Evolutionary conservation across 2,888 invertebrate species (phyloP).

Genomic region (Xestia xanthographa): DNA sequence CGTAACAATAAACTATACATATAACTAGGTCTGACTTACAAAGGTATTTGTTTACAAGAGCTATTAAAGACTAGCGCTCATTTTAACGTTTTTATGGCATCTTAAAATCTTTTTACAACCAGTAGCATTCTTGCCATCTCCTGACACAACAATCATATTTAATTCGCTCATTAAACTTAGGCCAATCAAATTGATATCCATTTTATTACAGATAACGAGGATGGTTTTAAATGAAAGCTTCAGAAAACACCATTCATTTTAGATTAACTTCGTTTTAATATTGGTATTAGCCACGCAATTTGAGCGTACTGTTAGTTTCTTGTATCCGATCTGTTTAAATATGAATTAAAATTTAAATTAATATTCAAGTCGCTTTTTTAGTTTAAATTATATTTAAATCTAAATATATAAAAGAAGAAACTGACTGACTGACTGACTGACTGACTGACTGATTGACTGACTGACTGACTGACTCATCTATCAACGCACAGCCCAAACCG

Average conservation of each 20-base stretch:
- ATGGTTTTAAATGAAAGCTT: slow-evolving; percentile 27
- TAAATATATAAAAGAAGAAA: too few relatives aligned
- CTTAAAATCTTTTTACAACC: slow-evolving; percentile 57
- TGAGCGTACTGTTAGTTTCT: slow-evolving; percentile 28
- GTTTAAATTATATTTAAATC: slow-evolving; percentile 10
- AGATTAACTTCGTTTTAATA: slow-evolving; percentile 46
- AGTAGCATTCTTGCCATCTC: slow-evolving; percentile 48
- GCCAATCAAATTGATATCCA: slow-evolving; percentile 37
- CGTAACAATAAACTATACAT: neutral
- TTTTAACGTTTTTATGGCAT: slow-evolving; percentile 53
- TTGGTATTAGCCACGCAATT: slow-evolving; percentile 40
- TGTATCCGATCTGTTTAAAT: slow-evolving; percentile 39
- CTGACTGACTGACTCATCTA: too few relatives aligned
- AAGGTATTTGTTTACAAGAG: slow-evolving; percentile 48
- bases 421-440: too few relatives aligned
- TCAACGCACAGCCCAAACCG: too few relatives aligned
- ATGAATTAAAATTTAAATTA: slow-evolving; percentile 18
- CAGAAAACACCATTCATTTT: slow-evolving; percentile 34
- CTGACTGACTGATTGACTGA: too few relatives aligned
- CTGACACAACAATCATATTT: slow-evolving; percentile 40
- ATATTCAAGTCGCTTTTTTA: slow-evolving; percentile 35
- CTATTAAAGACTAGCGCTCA: slow-evolving; percentile 36
- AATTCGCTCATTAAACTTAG: slow-evolving; percentile 43
- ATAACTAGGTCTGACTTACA: slow-evolving; percentile 14
- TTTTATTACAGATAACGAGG: slow-evolving; percentile 42